Conservation (phyloP, 2,113 vertebrate genomes). For the Myrmecobius fasciatus region DNA sequence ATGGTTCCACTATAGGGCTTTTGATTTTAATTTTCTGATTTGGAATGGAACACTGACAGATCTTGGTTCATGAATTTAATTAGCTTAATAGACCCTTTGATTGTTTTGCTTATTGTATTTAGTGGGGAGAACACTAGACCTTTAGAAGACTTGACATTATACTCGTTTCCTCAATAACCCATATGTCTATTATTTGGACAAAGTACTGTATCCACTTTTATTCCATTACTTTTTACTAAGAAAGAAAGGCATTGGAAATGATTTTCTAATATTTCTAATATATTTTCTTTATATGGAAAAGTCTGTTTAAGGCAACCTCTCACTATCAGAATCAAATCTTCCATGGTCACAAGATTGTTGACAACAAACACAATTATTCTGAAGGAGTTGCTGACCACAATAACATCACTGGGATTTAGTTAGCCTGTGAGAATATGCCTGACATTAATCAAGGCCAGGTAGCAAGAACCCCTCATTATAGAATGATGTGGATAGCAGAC, state of each 20-base stretch:
- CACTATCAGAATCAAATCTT: background rate
- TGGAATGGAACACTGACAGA: background rate
- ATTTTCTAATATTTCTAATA: background rate
- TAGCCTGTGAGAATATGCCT: background rate
- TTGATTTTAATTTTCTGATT: background rate
- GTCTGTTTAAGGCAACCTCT: background rate
- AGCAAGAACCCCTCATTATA: accelerated
- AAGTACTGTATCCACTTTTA: background rate
- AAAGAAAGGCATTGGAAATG: background rate
- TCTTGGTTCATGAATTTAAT: background rate
- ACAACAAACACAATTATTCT: background rate
- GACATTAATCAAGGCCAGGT: background rate
- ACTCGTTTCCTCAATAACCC: background rate
- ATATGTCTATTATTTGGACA: background rate
- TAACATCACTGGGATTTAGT: accelerated
- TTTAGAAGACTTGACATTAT: background rate
- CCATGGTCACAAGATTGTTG: background rate
- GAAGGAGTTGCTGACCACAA: accelerated
- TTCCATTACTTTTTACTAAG: background rate
- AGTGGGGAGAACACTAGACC: background rate
- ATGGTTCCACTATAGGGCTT: background rate
- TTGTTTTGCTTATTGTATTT: background rate
- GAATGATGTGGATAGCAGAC: accelerated
- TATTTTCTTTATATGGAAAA: background rate
- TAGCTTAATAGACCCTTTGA: background rate